A percentile compares a stretch with the other conserved stretches of the same genome.
Conservation (phyloP, 2,888 invertebrate genomes). For the Eupithecia tripunctaria region DNA sequence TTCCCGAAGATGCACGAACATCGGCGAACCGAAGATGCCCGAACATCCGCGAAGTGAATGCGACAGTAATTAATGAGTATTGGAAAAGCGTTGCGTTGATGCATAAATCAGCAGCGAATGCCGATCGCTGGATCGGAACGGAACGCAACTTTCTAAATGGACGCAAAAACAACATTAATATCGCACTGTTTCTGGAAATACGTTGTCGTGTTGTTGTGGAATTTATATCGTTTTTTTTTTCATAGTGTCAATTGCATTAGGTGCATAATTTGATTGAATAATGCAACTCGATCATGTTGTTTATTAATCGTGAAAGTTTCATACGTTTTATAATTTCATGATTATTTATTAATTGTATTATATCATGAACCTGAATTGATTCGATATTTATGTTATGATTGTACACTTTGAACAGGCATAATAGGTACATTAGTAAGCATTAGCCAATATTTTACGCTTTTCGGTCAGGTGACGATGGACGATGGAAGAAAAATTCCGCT, state of each 20-base stretch:
- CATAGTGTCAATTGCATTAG: constrained; percentile 4
- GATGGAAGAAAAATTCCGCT: no score
- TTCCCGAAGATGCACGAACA: constrained; percentile 14
- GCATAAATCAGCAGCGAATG: constrained; percentile 65
- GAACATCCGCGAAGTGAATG: constrained; percentile 27
- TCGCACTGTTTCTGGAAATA: constrained; percentile 37
- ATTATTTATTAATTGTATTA: not conserved
- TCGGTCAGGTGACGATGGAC: no score
- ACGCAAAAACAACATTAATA: constrained; percentile 45
- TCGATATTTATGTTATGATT: not conserved
- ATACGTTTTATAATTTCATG: not conserved
- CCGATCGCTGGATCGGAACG: constrained; percentile 69
- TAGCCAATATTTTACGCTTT: no score
- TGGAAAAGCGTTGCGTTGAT: constrained; percentile 57
- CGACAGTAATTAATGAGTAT: constrained; percentile 46
- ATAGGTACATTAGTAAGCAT: no score
- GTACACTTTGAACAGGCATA: no score
- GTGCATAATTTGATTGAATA: constrained; percentile 8
- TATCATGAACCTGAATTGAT: not conserved
- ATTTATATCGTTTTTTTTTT: constrained; percentile 12
- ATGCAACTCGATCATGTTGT: not conserved
- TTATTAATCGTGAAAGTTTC: constrained; percentile 7
- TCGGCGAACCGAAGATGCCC: constrained; percentile 13
- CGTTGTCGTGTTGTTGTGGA: constrained; percentile 31
- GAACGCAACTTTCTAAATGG: constrained; percentile 76